Base-by-base conservation (phyloP, 2,113 vertebrate species). In the Bufo bufo region DNA sequence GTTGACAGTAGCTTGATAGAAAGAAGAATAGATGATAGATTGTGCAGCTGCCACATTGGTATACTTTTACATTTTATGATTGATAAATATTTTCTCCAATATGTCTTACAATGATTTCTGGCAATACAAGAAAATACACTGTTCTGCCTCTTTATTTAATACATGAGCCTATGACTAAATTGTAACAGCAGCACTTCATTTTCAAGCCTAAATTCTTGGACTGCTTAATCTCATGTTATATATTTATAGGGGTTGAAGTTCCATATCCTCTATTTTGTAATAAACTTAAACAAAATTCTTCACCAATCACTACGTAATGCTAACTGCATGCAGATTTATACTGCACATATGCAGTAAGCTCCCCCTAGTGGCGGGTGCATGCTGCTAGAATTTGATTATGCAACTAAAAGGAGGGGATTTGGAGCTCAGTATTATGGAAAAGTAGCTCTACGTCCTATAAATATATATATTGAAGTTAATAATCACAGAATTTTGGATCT, bases 1-100 rank as follows among this genome's bases (percentile, higher is more conserved):
- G 43, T 58, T 82, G 79, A 63, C 79, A 61, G 43, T 43, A 47
- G 58, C 43, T 58, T 63, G 79, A 82, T 47, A 63, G 79, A 45
- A 63, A 59, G 33, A 49, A 20, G n/a, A 82, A 82, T 63, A 61
- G 43, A 59, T 63, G n/a, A 17, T 82, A 20, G 43, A 61, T 82
- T 45, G 47, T 78, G 20, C 77, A 78, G 50, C 77, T 78, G 50
- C 50, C 77, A 13, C 77, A 14, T 14, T 78, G 74, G 17, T 77
- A n/a, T 49, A 74, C n/a, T 77, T 78, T 78, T 2, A 23, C 1
- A 78, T 78, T 78, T 54, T 54, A 50, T 16, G 47, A 75, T 8
- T 50, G 72, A 75, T 49, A 50, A 75, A 75, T 49, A 49, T 75
- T 75, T 20, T 6, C 19, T 75, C 9, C 43, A 75, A 4, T 20